phyloP scores from a whole-genome alignment of 2,797 vertebrate species.

The Acanthurus lineatus region DNA sequence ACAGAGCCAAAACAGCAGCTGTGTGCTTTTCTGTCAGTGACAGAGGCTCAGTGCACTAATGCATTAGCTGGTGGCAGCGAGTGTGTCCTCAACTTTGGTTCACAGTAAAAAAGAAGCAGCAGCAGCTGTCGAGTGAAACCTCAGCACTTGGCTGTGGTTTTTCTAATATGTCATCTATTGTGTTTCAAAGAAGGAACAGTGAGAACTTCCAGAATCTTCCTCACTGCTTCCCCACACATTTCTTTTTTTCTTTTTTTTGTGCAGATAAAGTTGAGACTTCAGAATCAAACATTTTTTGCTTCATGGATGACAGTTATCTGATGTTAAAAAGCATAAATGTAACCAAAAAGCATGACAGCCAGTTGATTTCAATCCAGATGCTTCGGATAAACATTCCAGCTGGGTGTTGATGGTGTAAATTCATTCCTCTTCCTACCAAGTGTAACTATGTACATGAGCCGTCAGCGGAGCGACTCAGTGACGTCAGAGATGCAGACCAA shows the following conservation, averaged over 20 bases:
- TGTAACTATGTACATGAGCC: background rate
- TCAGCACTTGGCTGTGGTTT: background rate
- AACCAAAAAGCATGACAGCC: background rate
- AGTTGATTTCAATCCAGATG: background rate
- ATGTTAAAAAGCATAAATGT: background rate
- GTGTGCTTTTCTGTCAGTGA: conserved; percentile 21
- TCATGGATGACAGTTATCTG: too few species aligned
- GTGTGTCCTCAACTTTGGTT: background rate
- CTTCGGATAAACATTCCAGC: background rate
- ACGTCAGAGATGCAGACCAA: background rate
- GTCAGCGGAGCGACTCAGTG: too few species aligned
- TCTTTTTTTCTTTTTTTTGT: too few species aligned
- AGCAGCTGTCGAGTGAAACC: too few species aligned
- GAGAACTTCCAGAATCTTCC: background rate
- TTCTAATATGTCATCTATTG: conserved; percentile 36
- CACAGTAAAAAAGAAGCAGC: too few species aligned
- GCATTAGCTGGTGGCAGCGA: conserved; percentile 20
- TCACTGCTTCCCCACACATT: too few species aligned
- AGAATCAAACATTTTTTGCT: too few species aligned
- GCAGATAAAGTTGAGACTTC: too few species aligned
- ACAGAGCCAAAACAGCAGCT: conserved; percentile 46
- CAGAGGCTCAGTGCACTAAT: conserved; percentile 17
- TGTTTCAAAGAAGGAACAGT: conserved; percentile 16
- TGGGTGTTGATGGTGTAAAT: background rate
- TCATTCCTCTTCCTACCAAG: background rate